These are phyloP conservation scores for Tragelaphus buxtoni DNA, from an alignment of 2,113 vertebrate species.

Conservation along the genomic window DNA sequence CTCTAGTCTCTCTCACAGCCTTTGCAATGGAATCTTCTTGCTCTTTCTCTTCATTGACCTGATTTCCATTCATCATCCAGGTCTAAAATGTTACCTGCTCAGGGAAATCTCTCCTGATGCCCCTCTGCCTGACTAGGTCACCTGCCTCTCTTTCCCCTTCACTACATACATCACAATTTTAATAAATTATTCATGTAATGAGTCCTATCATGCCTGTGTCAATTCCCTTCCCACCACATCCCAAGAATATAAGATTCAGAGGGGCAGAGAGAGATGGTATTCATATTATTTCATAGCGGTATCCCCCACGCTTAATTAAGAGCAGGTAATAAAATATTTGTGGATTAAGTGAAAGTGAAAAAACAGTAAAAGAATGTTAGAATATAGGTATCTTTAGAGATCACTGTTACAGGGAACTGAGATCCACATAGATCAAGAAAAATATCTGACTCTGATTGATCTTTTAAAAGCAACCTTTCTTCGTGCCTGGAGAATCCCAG, in stretches of 20 bases:
- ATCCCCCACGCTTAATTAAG: neutral
- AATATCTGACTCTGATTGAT: neutral
- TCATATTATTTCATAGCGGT: neutral
- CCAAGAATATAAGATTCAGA: neutral
- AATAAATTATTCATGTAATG: neutral
- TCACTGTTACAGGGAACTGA: neutral
- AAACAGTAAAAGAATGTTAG: neutral
- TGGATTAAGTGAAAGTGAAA: neutral
- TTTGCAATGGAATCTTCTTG: neutral
- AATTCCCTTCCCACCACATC: neutral
- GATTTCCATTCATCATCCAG: neutral
- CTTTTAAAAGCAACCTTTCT: neutral
- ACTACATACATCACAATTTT: neutral
- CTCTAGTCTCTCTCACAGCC: neutral
- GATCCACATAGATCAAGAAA: neutral
- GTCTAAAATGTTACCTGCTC: neutral
- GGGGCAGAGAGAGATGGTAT: neutral
- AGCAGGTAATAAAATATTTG: neutral
- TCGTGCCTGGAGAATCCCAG: neutral
- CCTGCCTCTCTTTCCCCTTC: conserved; percentile 2
- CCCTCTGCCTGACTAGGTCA: neutral
- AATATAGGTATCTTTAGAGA: neutral
- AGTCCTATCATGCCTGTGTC: neutral
- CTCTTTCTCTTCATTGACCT: neutral
- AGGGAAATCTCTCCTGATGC: neutral